These are phyloP conservation scores for Tuta absoluta DNA, from an alignment of 2,888 invertebrate species.

Conservation along the genomic window DNA sequence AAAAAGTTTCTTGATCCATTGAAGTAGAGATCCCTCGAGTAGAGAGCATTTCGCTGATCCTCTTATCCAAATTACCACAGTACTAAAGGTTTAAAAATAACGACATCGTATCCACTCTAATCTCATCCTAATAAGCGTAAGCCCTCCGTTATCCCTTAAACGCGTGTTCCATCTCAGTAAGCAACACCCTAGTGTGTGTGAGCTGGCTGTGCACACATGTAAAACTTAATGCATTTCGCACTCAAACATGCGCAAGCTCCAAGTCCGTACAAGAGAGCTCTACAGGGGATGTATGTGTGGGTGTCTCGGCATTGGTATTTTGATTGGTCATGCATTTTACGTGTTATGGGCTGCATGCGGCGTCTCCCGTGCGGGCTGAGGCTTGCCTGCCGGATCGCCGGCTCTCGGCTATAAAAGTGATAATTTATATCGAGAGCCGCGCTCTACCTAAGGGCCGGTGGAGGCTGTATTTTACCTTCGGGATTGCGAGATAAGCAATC, in stretches of 20 bases:
- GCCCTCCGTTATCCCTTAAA: constrained; percentile 79
- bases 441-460: constrained; percentile 56
- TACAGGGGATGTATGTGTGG: constrained; percentile 48
- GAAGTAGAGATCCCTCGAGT: no score
- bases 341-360: constrained; percentile 69
- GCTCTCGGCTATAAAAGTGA: constrained; percentile 56
- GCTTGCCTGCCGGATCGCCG: constrained; percentile 59
- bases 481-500: constrained; percentile 53
- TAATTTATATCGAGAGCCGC: constrained; percentile 61
- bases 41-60: background rate
- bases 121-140: constrained; percentile 62
- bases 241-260: constrained; percentile 42
- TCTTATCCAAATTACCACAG: background rate
- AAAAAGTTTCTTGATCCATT: no score
- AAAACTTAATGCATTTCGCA: constrained; percentile 58
- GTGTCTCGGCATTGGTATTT: constrained; percentile 78
- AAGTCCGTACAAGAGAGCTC: constrained; percentile 34
- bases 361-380: constrained; percentile 57
- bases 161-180: constrained; percentile 78
- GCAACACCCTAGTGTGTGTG: constrained; percentile 57
- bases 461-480: constrained; percentile 54
- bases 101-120: constrained; percentile 51
- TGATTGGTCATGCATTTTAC: constrained; percentile 82
- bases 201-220: constrained; percentile 40
- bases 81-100: constrained; percentile 2